Base-by-base conservation (phyloP, 2,888 invertebrate genomes). In the Agrochola litura region DNA sequence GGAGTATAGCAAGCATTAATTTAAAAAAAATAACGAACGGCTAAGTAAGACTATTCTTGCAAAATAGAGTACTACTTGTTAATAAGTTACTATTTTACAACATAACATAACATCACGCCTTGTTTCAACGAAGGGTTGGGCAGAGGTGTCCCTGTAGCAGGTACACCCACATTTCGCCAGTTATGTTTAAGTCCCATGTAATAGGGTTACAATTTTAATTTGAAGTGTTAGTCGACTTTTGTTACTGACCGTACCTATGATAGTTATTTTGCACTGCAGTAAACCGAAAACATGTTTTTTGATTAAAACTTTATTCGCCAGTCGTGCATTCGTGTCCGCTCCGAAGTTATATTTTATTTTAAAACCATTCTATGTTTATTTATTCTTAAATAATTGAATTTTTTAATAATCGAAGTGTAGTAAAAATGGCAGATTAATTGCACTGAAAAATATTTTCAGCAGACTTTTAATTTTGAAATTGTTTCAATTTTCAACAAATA, bases 231-330 rank as follows among this genome's bases (percentile, higher is more conserved):
- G 52, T 6, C 19, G 52, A 52, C 8, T 52, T 54, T 54, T 22
- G 54, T 22, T 54, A 9, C 8, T 22, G 8, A 52, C 19, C 52
- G 22, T 52, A 22, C 10, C 10, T 37, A 30, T 30, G 10, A 6
- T 46, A n/a, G 43, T 25, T 58, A 58, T 16, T 22, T 19, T 10
- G 46, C 43, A 10, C 14, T 52, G 37, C 79, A 52, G 80, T 25
- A 30, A 30, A 54, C n/a, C 19, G n/a, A 49, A 61, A 43, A 49
- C 41, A 52, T 52, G 49, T n/a, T 64, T 79, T 80, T 43, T 74
- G 4, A 64, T 74, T 52, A 52, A 74, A 58, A 64, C 56, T 64
- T 25, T 63, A 43, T 37, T 61, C 22, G 16, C 25, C 16, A 14
- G 14, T 41, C 22, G 9, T n/a, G 22, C 5, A 30, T 2, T 49